Evolutionary conservation across 2,888 invertebrate species (phyloP), one percentile per base, ranked within the genome.

Genomic region (Eretmocerus hayati): DNA sequence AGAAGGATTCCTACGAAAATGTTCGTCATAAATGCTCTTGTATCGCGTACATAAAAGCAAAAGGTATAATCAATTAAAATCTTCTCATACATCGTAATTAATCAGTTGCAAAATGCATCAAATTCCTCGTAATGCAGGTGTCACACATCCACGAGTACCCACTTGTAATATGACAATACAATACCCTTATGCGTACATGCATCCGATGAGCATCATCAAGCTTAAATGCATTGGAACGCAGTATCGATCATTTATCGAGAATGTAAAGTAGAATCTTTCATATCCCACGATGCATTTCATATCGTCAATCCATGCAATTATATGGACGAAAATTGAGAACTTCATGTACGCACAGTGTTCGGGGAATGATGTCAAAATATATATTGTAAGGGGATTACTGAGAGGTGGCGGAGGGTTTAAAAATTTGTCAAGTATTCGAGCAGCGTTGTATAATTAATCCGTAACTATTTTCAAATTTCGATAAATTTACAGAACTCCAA

Each of bases 401-500:
- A 21, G n/a, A 23, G 31, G 20, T 9, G 15, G 15, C 4, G 23
- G 15, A 20, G 15, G 33, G 5, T 5, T 16, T 6, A 37, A 46
- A 43, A 50, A 42, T 37, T 38, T 37, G 19, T 19, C 37, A 11
- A 38, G 32, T 26, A 31, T 22, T 19, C 46, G 21, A 20, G 21
- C 40, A 46, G 41, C 37, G 38, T 44, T 44, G 39, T 39, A 36
- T 50, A 47, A 53, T 50, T 45, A 48, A 53, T 50, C 50, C 32
- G 42, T n/a, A 32, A 53, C 45, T 50, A 47, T 53, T 50, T 50
- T 53, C 36, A 42, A 53, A 43, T 44, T 47, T 42, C 45, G 42
- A 45, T 50, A 46, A 48, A 53, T 50, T 46, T 46, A 35, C 42
- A n/a, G n/a, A n/a, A n/a, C n/a, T n/a, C n/a, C n/a, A n/a, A n/a